Base-by-base conservation (phyloP, 2,797 vertebrate genomes). In the Chrosomus eos region DNA sequence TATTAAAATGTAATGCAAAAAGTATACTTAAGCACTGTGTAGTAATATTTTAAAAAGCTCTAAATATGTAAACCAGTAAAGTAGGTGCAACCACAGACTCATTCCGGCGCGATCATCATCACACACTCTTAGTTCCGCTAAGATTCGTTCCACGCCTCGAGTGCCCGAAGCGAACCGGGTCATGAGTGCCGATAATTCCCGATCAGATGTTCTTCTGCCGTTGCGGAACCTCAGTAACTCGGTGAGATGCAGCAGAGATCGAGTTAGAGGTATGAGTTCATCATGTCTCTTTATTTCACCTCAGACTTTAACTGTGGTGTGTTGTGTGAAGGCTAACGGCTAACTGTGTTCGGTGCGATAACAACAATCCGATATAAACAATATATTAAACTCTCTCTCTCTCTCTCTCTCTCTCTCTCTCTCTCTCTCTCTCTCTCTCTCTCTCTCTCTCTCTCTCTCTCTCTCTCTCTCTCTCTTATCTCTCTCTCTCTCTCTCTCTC, bases 221-320 rank as follows among this genome's bases (percentile, higher is more conserved):
- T 72, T 96, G 18, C 89, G 93, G 31, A 95, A 94, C 19, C 80
- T 94, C 0, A 86, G 93, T 11, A 95, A 95, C 90, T 92, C 93
- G 23, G 81, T 95, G 68, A 92, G 90, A 80, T 93, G 92, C 31
- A 55, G 94, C 23, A 88, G 92, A 85, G 95, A 94, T 26, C 88
- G 93, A 71, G 93, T 95, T 67, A 87, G 91, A 93, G 95, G 95
- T 95, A 91, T 77, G 58, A 33, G 6, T 7, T 10, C 5, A 23
- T 16, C 3, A 13, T n/a, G 60, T 19, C 26, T 19, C 19, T 26
- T 33, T 26, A 38, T 38, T 78, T 48, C 23, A 60, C 40, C n/a
- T 38, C 36, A 33, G 31, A 58, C 3, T 71, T 40, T 16, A 58
- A 3, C 45, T 40, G 31, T 80, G 62, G 66, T 67, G 21, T 80